These are phyloP conservation scores for Megaustenia siamemsis DNA, from an alignment of 2,888 invertebrate species.

Conservation along the genomic window DNA sequence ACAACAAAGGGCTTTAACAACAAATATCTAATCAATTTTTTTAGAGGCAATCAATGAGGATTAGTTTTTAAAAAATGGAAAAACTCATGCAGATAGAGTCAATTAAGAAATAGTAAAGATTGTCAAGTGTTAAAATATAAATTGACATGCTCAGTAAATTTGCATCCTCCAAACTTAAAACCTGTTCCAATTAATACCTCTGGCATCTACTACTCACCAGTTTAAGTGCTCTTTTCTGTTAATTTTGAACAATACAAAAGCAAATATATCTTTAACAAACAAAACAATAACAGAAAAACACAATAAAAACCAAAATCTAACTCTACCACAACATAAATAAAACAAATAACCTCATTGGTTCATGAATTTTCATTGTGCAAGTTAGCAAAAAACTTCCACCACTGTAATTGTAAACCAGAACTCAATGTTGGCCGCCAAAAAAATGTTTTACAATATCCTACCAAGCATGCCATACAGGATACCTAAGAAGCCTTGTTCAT, in stretches of 20 bases:
- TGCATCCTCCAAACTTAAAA: slow-evolving; percentile 1
- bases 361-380: neutral
- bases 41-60: neutral
- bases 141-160: slow-evolving; percentile 5
- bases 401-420: neutral
- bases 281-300: neutral
- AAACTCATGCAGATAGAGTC: slow-evolving; percentile 1
- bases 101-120: neutral
- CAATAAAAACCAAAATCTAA: neutral
- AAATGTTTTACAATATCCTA: too few species aligned
- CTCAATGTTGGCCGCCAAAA: neutral
- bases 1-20: neutral
- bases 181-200: slow-evolving; percentile 14
- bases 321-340: neutral
- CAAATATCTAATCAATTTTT: neutral
- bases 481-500: neutral
- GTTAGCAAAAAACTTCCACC: neutral
- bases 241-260: slow-evolving; percentile 44
- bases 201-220: slow-evolving; percentile 37
- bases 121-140: neutral
- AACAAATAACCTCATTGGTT: neutral
- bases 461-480: neutral
- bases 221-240: slow-evolving; percentile 51
- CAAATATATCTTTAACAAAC: slow-evolving; percentile 24
- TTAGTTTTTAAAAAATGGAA: neutral